phyloP scores from a whole-genome alignment of 1,140 invertebrate species.

The Physella acuta region DNA sequence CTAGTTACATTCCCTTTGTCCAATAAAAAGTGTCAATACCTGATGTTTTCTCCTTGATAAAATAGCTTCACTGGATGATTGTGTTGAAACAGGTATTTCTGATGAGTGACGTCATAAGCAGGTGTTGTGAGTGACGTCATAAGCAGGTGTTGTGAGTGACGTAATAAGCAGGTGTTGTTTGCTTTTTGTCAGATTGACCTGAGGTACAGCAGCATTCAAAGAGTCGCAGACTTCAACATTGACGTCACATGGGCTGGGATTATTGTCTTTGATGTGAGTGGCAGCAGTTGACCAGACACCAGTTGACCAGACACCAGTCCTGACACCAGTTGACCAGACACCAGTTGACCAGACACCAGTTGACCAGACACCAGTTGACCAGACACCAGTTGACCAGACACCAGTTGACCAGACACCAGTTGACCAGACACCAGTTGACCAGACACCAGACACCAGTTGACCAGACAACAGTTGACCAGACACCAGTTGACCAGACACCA shows the following conservation, averaged over 20 bases:
- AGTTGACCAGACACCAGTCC: not conserved
- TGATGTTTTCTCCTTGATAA: not conserved
- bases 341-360: not conserved
- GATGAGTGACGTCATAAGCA: not conserved
- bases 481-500: too few relatives aligned
- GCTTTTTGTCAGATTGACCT: conserved; percentile 30
- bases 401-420: too few relatives aligned
- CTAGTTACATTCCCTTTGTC: too few relatives aligned
- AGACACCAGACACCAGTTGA: too few relatives aligned
- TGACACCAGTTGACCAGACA: not conserved
- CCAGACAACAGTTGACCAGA: too few relatives aligned
- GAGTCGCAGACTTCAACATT: conserved; percentile 24
- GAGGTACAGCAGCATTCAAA: conserved; percentile 28
- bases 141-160: not conserved
- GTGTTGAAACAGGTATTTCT: not conserved
- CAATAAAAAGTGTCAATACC: not conserved
- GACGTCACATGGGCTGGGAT: conserved; percentile 38
- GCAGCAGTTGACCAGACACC: not conserved
- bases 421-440: too few relatives aligned
- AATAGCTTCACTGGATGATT: not conserved
- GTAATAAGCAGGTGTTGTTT: not conserved
- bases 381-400: too few relatives aligned
- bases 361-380: too few relatives aligned
- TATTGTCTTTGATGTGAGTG: conserved; percentile 33
- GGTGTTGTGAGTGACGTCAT: not conserved